These are phyloP conservation scores for Agelastica alni DNA, from an alignment of 2,888 invertebrate species.

Conservation along the genomic window DNA sequence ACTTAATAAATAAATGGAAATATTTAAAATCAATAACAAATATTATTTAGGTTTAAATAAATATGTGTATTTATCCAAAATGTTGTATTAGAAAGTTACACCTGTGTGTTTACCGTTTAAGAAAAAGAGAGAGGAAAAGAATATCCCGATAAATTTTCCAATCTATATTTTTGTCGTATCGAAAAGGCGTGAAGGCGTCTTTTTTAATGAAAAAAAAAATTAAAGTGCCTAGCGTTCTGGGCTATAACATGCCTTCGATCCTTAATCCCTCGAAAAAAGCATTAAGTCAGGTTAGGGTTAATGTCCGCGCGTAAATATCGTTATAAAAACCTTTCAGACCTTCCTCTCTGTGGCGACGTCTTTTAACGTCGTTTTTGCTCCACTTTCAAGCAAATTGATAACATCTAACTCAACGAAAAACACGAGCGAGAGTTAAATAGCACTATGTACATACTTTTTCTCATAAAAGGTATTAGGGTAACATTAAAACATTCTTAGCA, in stretches of 20 bases:
- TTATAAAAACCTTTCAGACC: slow-evolving; percentile 28
- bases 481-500: too few relatives aligned
- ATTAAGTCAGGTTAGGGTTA: slow-evolving; percentile 29
- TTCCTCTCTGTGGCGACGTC: slow-evolving; percentile 14
- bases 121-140: too few relatives aligned
- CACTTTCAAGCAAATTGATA: slow-evolving; percentile 20
- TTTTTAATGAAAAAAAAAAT: slow-evolving; percentile 35
- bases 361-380: slow-evolving; percentile 23
- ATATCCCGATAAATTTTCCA: slow-evolving; percentile 15
- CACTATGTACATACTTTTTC: too few relatives aligned
- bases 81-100: too few relatives aligned
- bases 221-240: slow-evolving; percentile 23
- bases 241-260: slow-evolving; percentile 24
- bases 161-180: slow-evolving; percentile 25
- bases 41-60: too few relatives aligned
- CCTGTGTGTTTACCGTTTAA: too few relatives aligned
- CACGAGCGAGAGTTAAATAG: too few relatives aligned
- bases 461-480: too few relatives aligned
- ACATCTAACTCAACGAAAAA: too few relatives aligned
- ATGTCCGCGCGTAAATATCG: slow-evolving; percentile 27
- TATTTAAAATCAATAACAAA: too few relatives aligned
- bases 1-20: too few relatives aligned
- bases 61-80: too few relatives aligned
- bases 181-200: slow-evolving; percentile 27
- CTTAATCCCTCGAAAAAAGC: slow-evolving; percentile 23